Conservation (phyloP, 2,797 vertebrate species). For the Remorina albescens region DNA sequence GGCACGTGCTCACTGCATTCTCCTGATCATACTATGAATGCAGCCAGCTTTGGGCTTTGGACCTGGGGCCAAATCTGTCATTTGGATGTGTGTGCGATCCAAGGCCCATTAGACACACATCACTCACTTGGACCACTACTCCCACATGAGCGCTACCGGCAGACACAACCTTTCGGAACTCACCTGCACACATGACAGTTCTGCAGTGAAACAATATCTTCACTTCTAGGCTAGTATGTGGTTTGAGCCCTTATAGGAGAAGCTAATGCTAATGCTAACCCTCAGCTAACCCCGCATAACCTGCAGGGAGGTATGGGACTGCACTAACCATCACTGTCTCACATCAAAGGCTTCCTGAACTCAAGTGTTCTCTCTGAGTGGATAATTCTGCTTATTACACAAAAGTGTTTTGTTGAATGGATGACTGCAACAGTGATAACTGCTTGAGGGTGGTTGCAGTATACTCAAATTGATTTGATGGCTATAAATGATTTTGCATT, state of each 20-base stretch:
- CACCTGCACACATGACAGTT: constrained; percentile 79
- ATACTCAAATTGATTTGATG: neutral
- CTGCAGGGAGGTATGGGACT: constrained; percentile 39
- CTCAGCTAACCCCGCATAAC: constrained; percentile 30
- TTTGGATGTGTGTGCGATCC: constrained; percentile 56
- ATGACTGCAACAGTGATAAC: constrained; percentile 31
- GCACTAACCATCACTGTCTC: constrained; percentile 17
- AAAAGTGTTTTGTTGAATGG: constrained; percentile 35
- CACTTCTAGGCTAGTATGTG: constrained; percentile 10
- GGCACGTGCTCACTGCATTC: constrained; percentile 47
- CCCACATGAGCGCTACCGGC: constrained; percentile 11
- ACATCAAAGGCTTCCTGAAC: constrained; percentile 75
- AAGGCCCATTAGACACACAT: constrained; percentile 69
- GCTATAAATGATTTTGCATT: constrained; percentile 44
- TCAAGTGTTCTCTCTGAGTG: constrained; percentile 59
- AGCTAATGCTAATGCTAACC: constrained; percentile 45
- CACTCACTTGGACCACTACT: constrained; percentile 49
- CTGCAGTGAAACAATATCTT: constrained; percentile 58
- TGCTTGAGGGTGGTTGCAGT: constrained; percentile 22
- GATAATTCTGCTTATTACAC: constrained; percentile 56
- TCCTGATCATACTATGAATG: constrained; percentile 23
- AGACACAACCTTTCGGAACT: constrained; percentile 44
- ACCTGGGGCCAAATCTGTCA: constrained; percentile 62
- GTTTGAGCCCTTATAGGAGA: neutral
- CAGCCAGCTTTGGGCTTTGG: constrained; percentile 37